phyloP scores from a whole-genome alignment of 2,797 vertebrate genomes.

The Eleutherodactylus coqui region DNA sequence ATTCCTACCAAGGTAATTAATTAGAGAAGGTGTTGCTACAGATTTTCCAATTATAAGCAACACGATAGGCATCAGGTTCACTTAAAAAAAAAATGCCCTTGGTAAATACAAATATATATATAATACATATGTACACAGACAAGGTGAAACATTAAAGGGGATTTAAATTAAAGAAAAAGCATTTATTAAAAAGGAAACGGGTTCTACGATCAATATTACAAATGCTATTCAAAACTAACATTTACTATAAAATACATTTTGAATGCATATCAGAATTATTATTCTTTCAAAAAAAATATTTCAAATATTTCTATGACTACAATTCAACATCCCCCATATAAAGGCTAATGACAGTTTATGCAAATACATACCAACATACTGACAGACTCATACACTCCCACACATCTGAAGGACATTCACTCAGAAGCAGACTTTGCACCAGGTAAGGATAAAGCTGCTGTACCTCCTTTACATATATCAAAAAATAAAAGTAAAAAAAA shows the following conservation, averaged over 20 bases:
- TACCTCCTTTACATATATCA: not conserved
- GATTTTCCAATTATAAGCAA: not conserved
- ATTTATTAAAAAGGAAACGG: slow-evolving; percentile 46
- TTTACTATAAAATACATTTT: slow-evolving; percentile 44
- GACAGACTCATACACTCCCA: not conserved
- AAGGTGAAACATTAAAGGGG: slow-evolving; percentile 33
- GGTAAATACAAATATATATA: slow-evolving; percentile 27
- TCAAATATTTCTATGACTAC: slow-evolving; percentile 39
- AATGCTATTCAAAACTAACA: slow-evolving; percentile 48
- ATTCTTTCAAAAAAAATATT: not conserved
- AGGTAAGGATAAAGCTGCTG: not conserved
- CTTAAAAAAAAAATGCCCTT: slow-evolving; percentile 54
- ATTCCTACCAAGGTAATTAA: not conserved
- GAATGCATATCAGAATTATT: slow-evolving; percentile 29
- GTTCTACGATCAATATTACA: slow-evolving; percentile 56
- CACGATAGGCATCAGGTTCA: not conserved
- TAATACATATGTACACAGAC: slow-evolving; percentile 37
- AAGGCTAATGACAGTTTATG: not conserved
- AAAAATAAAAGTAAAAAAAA: not conserved
- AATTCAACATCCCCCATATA: slow-evolving; percentile 15
- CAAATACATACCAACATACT: not conserved
- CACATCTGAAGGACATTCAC: not conserved
- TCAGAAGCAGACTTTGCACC: not conserved
- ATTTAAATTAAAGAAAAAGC: slow-evolving; percentile 60
- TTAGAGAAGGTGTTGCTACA: not conserved